Conservation (phyloP, 2,797 vertebrate genomes). For the Gouania willdenowi region DNA sequence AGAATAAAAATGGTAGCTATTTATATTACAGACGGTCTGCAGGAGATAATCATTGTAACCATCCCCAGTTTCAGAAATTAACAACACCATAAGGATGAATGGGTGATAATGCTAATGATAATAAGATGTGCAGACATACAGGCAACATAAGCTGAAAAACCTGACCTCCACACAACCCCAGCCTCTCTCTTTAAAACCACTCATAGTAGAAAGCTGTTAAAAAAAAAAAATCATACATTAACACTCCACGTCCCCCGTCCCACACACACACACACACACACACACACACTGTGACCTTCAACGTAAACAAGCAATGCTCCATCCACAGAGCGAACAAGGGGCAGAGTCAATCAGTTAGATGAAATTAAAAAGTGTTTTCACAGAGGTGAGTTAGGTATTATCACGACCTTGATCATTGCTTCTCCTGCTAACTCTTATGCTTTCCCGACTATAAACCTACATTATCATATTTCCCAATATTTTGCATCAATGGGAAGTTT, state of each 20-base stretch:
- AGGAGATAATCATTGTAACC: too few relatives aligned
- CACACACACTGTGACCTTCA: slow-evolving; percentile 59
- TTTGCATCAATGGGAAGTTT: slow-evolving; percentile 43
- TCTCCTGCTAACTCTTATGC: slow-evolving; percentile 1
- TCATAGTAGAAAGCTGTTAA: slow-evolving; percentile 2
- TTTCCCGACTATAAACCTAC: slow-evolving; percentile 11
- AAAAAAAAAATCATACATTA: slow-evolving; percentile 32
- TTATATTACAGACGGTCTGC: too few relatives aligned
- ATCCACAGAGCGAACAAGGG: slow-evolving; percentile 3
- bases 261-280: too few relatives aligned
- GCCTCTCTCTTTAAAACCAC: slow-evolving; percentile 6
- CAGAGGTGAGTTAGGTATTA: slow-evolving; percentile 16
- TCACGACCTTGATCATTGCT: slow-evolving; percentile 26
- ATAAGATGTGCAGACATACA: too few relatives aligned
- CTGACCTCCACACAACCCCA: not conserved
- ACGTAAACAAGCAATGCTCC: slow-evolving; percentile 39
- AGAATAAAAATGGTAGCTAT: too few relatives aligned
- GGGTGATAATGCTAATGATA: slow-evolving; percentile 41
- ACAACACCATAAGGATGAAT: slow-evolving; percentile 9
- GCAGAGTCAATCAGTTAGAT: slow-evolving; percentile 14
- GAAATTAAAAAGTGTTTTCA: slow-evolving; percentile 17
- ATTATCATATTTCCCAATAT: slow-evolving; percentile 36
- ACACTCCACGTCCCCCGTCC: slow-evolving; percentile 32
- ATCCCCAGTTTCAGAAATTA: too few relatives aligned
- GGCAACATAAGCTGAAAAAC: not conserved